A percentile compares a stretch with the other conserved stretches of the same genome.
These are phyloP conservation scores for Schlechtendalia chinensis DNA, from an alignment of 1,140 invertebrate genomes.

Conservation along the genomic window DNA sequence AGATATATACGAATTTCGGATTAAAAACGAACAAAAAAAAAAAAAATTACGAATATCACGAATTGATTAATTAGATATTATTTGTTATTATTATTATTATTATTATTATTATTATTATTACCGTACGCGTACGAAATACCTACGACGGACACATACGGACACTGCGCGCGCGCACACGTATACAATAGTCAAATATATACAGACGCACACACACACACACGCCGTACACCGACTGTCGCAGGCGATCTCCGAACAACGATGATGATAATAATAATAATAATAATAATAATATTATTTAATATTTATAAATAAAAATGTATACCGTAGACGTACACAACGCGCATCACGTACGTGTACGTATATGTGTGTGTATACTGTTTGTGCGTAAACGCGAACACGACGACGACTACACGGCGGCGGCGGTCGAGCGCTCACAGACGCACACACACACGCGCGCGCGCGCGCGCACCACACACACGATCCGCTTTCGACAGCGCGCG, in stretches of 20 bases:
- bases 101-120: slow-evolving; percentile 14
- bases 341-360: neutral
- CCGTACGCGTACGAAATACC: slow-evolving; percentile 17
- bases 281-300: slow-evolving; percentile 1
- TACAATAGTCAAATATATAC: slow-evolving; percentile 2
- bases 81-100: neutral
- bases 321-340: neutral
- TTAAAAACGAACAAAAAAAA: neutral
- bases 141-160: slow-evolving; percentile 32
- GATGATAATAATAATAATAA: no score
- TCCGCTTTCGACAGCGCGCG: no score
- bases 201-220: neutral
- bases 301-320: neutral
- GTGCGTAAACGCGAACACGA: slow-evolving; percentile 8
- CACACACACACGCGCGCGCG: slow-evolving; percentile 9
- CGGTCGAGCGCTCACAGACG: slow-evolving; percentile 28
- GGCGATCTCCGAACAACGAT: no score
- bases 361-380: neutral
- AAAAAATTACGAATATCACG: neutral
- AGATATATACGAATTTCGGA: neutral
- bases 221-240: no score
- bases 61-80: neutral
- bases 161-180: slow-evolving; percentile 24
- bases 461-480: neutral
- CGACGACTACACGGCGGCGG: neutral